Conservation (phyloP, 2,888 invertebrate species). For the Tiliacea aurago region DNA sequence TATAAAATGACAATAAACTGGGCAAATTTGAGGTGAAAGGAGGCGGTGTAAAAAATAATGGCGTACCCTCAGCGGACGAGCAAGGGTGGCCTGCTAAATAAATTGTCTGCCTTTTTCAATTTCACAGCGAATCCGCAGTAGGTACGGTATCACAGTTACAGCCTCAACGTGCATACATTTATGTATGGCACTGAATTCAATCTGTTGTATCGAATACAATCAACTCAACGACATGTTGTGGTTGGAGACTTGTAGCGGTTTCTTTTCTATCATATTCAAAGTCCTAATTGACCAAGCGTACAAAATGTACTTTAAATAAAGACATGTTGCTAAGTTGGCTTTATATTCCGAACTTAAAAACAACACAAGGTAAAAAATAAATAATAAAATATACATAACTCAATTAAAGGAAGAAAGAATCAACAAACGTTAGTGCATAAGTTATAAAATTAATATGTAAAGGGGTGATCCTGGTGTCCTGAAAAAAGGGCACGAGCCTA, state of each 20-base stretch:
- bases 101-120: slow-evolving; percentile 88
- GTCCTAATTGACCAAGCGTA: neutral
- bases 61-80: slow-evolving; percentile 77
- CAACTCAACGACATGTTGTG: slow-evolving; percentile 50
- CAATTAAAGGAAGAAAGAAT: slow-evolving; percentile 1
- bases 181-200: slow-evolving; percentile 55
- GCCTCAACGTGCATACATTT: slow-evolving; percentile 53
- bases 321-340: neutral
- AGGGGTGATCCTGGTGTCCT: no score
- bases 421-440: slow-evolving; percentile 5
- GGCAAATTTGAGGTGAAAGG: slow-evolving; percentile 85
- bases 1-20: slow-evolving; percentile 85
- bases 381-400: slow-evolving; percentile 3
- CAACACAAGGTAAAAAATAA: neutral
- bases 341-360: neutral
- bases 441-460: no score
- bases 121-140: slow-evolving; percentile 71
- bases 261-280: slow-evolving; percentile 21
- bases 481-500: no score
- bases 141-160: slow-evolving; percentile 53
- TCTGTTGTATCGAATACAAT: slow-evolving; percentile 60
- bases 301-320: neutral
- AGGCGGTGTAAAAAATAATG: slow-evolving; percentile 87
- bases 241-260: slow-evolving; percentile 34
- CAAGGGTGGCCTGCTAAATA: slow-evolving; percentile 82